Conservation (phyloP, 2,113 vertebrate species). For the Plecturocebus donacophilus region DNA sequence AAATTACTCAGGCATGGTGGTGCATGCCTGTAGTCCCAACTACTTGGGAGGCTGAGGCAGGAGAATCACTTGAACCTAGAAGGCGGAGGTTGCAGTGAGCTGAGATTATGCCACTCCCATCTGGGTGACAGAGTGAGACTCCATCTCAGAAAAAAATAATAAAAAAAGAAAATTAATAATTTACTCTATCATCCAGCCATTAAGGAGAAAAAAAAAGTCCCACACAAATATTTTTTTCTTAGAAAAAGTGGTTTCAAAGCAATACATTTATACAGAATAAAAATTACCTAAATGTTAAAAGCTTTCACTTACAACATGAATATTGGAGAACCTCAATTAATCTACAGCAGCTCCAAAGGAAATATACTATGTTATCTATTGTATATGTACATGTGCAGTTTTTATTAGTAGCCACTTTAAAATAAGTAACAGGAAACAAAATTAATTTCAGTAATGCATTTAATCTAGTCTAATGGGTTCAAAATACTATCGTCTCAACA, state of each 20-base stretch:
- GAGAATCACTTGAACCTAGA: too few relatives aligned
- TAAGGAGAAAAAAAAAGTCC: not conserved
- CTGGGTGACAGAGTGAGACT: too few relatives aligned
- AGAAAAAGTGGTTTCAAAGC: conserved; percentile 6
- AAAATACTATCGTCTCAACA: not conserved
- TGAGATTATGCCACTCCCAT: too few relatives aligned
- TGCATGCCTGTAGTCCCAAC: too few relatives aligned
- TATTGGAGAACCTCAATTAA: not conserved
- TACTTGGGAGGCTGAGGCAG: too few relatives aligned
- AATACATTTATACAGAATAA: conserved; percentile 22
- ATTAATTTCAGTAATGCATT: conserved; percentile 8
- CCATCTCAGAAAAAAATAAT: too few relatives aligned
- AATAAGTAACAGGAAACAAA: not conserved
- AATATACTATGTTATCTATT: not conserved
- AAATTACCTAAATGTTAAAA: not conserved
- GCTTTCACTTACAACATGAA: not conserved
- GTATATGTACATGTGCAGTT: not conserved
- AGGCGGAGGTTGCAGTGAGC: too few relatives aligned
- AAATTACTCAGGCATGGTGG: too few relatives aligned
- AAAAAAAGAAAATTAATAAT: not conserved
- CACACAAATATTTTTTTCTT: not conserved
- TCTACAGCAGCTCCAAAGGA: not conserved
- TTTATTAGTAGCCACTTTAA: not conserved
- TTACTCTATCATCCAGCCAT: not conserved
- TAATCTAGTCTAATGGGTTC: not conserved